Conservation (phyloP, 2,797 vertebrate species). For the Eupleurogrammus muticus region DNA sequence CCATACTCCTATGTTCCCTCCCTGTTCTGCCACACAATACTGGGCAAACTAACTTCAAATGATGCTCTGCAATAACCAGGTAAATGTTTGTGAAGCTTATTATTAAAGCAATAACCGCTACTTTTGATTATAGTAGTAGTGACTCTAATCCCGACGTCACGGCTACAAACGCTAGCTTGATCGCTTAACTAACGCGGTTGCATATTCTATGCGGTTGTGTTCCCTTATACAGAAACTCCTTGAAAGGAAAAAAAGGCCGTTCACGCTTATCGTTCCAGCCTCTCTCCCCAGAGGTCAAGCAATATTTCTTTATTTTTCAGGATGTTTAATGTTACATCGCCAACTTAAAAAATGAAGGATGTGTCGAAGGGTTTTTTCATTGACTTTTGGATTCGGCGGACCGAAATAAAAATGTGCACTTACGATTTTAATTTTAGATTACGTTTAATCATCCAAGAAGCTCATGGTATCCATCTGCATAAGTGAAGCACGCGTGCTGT, state of each 20-base stretch:
- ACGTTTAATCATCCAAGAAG: background rate
- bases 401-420: background rate
- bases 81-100: background rate
- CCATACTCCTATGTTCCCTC: constrained; percentile 1
- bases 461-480: fast-evolving
- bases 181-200: background rate
- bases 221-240: background rate
- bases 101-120: background rate
- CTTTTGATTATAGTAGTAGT: background rate
- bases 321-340: background rate
- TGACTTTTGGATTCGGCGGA: background rate
- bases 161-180: background rate
- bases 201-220: background rate
- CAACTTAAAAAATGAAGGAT: background rate
- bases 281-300: too few relatives aligned
- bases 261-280: background rate
- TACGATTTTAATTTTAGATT: constrained; percentile 9
- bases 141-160: background rate
- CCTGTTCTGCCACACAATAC: background rate
- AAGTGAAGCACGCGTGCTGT: background rate
- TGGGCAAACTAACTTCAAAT: constrained; percentile 2
- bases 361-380: background rate
- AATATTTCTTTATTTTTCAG: background rate
- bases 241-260: background rate
- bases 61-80: background rate